Conservation (phyloP, 2,113 vertebrate species). For the Callithrix jacchus region DNA sequence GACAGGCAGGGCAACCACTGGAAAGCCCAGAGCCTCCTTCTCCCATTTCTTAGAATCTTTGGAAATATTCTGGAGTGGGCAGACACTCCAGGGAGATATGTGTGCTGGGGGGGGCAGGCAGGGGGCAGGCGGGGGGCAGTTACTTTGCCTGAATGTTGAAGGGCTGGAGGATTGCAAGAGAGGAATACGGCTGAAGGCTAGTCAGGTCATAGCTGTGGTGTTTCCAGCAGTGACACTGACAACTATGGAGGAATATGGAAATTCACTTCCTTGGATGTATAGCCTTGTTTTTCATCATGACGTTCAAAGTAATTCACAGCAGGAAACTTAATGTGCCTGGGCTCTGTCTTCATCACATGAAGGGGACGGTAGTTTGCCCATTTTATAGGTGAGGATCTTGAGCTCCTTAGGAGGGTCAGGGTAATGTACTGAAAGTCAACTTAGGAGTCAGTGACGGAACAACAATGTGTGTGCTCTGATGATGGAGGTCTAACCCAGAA, state of each 20-base stretch:
- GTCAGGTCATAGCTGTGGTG: neutral
- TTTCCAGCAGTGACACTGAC: neutral
- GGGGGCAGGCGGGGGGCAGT: fast-evolving
- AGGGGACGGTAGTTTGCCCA: too few relatives aligned
- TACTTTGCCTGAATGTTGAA: fast-evolving
- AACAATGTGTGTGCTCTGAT: fast-evolving
- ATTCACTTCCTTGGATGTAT: neutral
- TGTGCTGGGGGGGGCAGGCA: fast-evolving
- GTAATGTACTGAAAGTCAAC: neutral
- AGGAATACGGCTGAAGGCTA: too few relatives aligned
- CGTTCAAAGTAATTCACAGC: neutral
- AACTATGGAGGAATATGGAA: neutral
- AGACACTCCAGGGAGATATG: neutral
- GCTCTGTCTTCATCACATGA: neutral
- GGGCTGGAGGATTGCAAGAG: neutral
- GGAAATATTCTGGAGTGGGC: neutral
- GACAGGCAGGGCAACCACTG: too few relatives aligned
- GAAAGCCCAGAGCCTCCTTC: neutral
- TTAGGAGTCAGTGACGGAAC: neutral
- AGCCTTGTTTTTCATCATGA: neutral
- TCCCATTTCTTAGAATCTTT: neutral
- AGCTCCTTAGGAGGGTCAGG: too few relatives aligned
- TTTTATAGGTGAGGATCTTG: neutral
- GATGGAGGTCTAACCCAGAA: too few relatives aligned
- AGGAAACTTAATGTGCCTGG: neutral